Conservation (phyloP, 2,113 vertebrate genomes). For the Chaetorhynchus papuensis region DNA sequence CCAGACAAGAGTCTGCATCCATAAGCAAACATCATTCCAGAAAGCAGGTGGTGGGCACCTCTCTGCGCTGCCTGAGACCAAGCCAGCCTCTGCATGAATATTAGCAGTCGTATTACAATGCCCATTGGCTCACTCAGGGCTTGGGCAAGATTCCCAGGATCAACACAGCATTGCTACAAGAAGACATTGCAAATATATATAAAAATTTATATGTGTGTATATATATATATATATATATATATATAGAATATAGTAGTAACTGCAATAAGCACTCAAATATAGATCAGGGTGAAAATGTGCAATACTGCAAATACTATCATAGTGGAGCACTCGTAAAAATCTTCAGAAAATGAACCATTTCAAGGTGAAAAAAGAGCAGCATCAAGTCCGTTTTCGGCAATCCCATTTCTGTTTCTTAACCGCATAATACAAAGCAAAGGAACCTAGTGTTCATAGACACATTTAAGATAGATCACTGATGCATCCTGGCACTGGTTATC, state of each 20-base stretch:
- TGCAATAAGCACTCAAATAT: not conserved
- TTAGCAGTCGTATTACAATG: not conserved
- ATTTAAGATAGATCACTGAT: not conserved
- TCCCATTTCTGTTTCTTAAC: not conserved
- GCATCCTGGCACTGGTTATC: not conserved
- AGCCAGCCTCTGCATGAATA: not conserved
- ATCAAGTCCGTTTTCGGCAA: not conserved
- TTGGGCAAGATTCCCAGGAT: not conserved
- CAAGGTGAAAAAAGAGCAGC: not conserved
- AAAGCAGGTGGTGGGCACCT: not conserved
- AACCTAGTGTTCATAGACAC: not conserved
- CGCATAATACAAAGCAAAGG: not conserved
- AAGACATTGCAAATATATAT: not conserved
- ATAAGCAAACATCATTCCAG: not conserved
- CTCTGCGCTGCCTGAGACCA: not conserved
- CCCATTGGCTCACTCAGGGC: not conserved
- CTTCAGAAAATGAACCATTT: not conserved
- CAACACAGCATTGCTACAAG: not conserved
- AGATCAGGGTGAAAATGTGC: not conserved
- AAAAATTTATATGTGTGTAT: not conserved
- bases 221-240: not conserved
- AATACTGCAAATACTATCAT: not conserved
- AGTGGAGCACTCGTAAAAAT: not conserved
- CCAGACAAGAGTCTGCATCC: not conserved
- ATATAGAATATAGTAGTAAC: not conserved